phyloP scores from a whole-genome alignment of 2,888 invertebrate genomes.

The Sminthurinus aureus region DNA sequence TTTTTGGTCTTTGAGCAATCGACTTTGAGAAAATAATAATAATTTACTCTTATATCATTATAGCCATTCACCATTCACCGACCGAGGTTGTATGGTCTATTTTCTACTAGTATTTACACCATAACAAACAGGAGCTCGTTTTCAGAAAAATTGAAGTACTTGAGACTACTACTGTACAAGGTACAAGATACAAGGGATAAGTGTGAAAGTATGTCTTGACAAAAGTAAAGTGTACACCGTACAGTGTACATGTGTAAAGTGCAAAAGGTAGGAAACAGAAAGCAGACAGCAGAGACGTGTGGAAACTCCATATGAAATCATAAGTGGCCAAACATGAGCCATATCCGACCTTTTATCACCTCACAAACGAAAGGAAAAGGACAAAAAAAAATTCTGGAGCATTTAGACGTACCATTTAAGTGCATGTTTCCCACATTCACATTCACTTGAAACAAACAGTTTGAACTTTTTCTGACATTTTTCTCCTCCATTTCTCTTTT shows the following conservation, averaged over 20 bases:
- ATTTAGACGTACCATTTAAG: background rate
- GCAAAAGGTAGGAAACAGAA: too few species aligned
- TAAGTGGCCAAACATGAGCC: background rate
- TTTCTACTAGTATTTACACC: background rate
- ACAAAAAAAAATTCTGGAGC: constrained; percentile 1
- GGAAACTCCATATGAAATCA: too few species aligned
- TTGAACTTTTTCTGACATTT: constrained; percentile 4
- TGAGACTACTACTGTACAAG: background rate
- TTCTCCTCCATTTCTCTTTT: constrained; percentile 12
- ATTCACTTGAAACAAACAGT: background rate
- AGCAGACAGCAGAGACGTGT: too few species aligned
- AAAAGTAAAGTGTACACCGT: too few species aligned
- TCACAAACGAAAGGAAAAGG: background rate
- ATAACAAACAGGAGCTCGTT: background rate
- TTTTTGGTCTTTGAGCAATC: background rate
- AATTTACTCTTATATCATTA: constrained; percentile 20
- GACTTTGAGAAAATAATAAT: constrained; percentile 19
- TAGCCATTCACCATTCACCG: too few species aligned
- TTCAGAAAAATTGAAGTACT: too few species aligned
- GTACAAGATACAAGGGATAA: too few species aligned
- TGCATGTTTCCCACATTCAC: constrained; percentile 11
- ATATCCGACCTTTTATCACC: background rate
- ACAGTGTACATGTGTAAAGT: too few species aligned
- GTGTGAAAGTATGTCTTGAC: too few species aligned
- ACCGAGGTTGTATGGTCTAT: too few species aligned